phyloP scores from a whole-genome alignment of 2,797 vertebrate genomes.

The Tenualosa thibaudeaui region DNA sequence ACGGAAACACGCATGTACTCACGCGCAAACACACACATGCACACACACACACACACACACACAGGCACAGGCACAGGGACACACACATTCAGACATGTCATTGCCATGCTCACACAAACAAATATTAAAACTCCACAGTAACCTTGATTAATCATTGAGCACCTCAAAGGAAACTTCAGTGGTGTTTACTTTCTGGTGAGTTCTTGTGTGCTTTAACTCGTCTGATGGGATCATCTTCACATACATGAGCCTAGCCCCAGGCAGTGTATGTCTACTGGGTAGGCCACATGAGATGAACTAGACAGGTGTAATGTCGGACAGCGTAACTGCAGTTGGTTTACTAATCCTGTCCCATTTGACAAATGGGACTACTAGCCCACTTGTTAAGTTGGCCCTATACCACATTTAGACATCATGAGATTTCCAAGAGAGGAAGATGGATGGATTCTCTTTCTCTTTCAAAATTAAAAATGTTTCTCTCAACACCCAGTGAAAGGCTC shows the following conservation, averaged over 20 bases:
- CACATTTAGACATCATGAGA: conserved; percentile 35
- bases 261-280: not conserved
- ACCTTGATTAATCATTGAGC: not conserved
- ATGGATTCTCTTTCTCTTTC: conserved; percentile 69
- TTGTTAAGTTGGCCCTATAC: conserved; percentile 30
- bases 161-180: not conserved
- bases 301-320: not conserved
- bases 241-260: not conserved
- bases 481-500: conserved; percentile 82
- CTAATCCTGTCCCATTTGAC: not conserved
- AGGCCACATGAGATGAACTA: not conserved
- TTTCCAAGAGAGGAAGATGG: not conserved
- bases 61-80: not conserved
- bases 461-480: conserved; percentile 77
- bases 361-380: not conserved
- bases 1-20: conserved; percentile 12
- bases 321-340: not conserved
- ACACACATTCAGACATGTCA: not conserved
- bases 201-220: not conserved
- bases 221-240: not conserved
- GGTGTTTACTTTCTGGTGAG: not conserved
- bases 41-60: not conserved
- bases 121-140: not conserved
- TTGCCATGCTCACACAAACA: not conserved
- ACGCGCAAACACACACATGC: not conserved